Conservation (phyloP, 2,888 invertebrate genomes). For the Hylaea fasciaria region DNA sequence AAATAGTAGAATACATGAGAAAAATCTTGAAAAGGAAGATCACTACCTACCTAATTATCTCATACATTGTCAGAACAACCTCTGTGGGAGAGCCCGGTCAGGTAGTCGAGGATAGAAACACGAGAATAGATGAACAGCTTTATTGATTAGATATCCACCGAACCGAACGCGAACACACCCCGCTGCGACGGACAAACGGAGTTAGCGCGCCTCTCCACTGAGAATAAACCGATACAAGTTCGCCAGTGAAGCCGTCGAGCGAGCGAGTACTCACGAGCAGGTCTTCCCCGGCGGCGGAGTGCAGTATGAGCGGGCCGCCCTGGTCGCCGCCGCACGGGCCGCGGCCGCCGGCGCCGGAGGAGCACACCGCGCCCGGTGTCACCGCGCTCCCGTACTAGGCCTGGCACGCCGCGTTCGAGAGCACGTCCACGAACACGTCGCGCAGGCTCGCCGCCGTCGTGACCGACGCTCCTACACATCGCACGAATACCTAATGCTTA, state of each 20-base stretch:
- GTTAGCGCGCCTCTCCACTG: too few species aligned
- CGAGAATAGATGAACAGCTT: too few species aligned
- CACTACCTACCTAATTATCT: too few species aligned
- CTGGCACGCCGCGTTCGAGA: constrained; percentile 45
- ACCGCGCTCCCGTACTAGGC: neutral
- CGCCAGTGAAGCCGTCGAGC: too few species aligned
- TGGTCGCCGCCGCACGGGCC: constrained; percentile 55
- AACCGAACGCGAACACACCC: constrained; percentile 30
- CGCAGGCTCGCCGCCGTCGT: constrained; percentile 53
- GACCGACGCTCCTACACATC: constrained; percentile 42
- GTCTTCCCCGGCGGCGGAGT: constrained; percentile 30
- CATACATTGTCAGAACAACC: too few species aligned
- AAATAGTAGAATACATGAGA: too few species aligned
- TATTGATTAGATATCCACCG: too few species aligned
- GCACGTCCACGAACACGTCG: constrained; percentile 60
- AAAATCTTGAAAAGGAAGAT: too few species aligned
- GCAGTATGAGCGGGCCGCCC: constrained; percentile 50
- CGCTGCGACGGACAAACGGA: constrained; percentile 26
- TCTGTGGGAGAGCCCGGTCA: too few species aligned
- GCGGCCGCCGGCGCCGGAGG: constrained; percentile 40
- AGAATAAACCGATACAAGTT: too few species aligned
- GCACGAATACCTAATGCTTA: too few species aligned
- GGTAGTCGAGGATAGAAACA: too few species aligned
- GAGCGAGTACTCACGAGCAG: constrained; percentile 20
- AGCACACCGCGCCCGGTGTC: constrained; percentile 39